These are phyloP conservation scores for Ephialtes manifestator DNA, from an alignment of 2,888 invertebrate genomes.

Conservation along the genomic window DNA sequence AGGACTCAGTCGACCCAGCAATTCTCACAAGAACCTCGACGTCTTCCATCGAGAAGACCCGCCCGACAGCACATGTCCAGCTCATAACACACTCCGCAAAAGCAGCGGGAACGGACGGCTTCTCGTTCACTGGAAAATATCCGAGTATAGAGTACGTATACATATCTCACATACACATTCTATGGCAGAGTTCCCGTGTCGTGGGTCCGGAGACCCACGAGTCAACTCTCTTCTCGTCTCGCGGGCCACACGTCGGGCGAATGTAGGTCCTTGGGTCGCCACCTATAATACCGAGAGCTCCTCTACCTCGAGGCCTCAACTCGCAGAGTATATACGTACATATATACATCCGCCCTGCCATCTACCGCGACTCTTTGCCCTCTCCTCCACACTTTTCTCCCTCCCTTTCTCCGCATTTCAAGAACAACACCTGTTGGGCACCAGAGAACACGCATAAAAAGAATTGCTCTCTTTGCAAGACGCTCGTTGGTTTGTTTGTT, in stretches of 20 bases:
- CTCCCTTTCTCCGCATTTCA: conserved; percentile 17
- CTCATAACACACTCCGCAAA: conserved; percentile 4
- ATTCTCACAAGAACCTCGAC: conserved; percentile 13
- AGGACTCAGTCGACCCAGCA: conserved; percentile 17
- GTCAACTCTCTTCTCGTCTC: conserved; percentile 50
- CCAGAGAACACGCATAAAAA: conserved; percentile 45
- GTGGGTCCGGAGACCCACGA: conserved; percentile 44
- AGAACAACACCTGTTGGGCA: conserved; percentile 64
- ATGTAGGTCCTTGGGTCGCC: conserved; percentile 85
- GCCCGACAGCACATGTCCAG: conserved; percentile 21
- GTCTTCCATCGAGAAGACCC: conserved; percentile 12
- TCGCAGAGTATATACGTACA: conserved; percentile 44
- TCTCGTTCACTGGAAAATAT: conserved; percentile 8
- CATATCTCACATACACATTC: conserved; percentile 16
- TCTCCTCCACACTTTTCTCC: conserved; percentile 29
- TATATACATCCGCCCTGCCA: conserved; percentile 53
- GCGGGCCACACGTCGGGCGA: conserved; percentile 64
- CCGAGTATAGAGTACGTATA: not conserved
- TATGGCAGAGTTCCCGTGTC: conserved; percentile 21
- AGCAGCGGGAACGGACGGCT: not conserved
- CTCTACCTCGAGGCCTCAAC: conserved; percentile 59
- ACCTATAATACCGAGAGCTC: conserved; percentile 75
- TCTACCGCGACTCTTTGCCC: conserved; percentile 34
- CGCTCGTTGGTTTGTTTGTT: not conserved
- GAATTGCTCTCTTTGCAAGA: conserved; percentile 29